A percentile compares a stretch with the other conserved stretches of the same genome.
phyloP scores from a whole-genome alignment of 2,113 vertebrate species.

The Lepidiolamprologus cunningtoni region DNA sequence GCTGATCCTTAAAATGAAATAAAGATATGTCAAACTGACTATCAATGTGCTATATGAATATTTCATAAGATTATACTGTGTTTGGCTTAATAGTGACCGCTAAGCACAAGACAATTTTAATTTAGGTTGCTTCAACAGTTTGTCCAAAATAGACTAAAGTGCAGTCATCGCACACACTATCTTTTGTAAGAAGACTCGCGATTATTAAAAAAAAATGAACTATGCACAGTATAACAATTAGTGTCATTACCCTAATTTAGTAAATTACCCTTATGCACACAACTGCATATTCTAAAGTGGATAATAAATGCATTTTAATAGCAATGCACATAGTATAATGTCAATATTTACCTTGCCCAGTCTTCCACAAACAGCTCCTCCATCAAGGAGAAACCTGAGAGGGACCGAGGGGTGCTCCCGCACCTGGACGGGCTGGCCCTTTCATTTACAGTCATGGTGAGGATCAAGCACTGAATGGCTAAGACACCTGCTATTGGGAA shows the following conservation, averaged over 20 bases:
- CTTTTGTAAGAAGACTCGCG: not conserved
- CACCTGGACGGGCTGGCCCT: constrained; percentile 68
- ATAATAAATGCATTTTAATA: not conserved
- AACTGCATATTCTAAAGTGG: not conserved
- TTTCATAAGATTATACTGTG: constrained; percentile 6
- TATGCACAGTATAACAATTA: not conserved
- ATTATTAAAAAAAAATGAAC: not conserved
- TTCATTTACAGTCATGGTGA: constrained; percentile 68
- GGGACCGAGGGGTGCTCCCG: constrained; percentile 52
- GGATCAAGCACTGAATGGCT: constrained; percentile 69
- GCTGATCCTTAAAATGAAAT: constrained; percentile 67
- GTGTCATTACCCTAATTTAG: not conserved
- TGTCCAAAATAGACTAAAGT: not conserved
- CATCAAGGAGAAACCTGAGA: constrained; percentile 64
- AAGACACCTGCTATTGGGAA: constrained; percentile 75
- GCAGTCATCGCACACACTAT: not conserved
- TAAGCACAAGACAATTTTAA: not conserved
- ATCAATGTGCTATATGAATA: not conserved
- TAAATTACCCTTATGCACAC: not conserved
- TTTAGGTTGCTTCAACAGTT: not conserved
- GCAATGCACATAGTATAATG: constrained; percentile 1
- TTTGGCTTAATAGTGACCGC: not conserved
- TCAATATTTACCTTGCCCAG: constrained; percentile 48
- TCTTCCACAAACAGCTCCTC: constrained; percentile 41
- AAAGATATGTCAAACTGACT: constrained; percentile 24